Evolutionary conservation across 2,888 invertebrate species (phyloP).

Genomic region (Homarus gammarus): DNA sequence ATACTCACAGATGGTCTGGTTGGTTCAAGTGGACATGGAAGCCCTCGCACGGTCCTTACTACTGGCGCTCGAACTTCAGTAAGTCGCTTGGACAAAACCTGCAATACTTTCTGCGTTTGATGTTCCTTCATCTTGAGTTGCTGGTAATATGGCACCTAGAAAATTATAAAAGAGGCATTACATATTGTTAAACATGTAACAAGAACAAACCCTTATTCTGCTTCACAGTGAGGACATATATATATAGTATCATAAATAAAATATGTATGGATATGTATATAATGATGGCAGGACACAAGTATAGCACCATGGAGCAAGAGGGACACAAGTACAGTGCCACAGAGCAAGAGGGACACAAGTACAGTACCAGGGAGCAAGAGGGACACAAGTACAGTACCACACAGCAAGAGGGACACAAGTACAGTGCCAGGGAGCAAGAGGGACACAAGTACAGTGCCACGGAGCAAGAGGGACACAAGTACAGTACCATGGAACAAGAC

Average conservation of each 20-base stretch:
- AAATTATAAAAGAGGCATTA: neutral
- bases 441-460: neutral
- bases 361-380: neutral
- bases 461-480: neutral
- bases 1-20: conserved; percentile 78
- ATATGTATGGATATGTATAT: neutral
- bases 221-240: neutral
- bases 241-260: neutral
- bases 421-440: neutral
- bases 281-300: neutral
- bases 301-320: neutral
- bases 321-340: neutral
- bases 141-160: conserved; percentile 78
- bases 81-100: conserved; percentile 75
- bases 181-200: neutral
- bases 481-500: neutral
- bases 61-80: conserved; percentile 53
- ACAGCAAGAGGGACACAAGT: neutral
- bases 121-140: conserved; percentile 79
- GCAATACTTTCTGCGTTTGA: conserved; percentile 75
- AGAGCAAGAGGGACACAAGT: neutral
- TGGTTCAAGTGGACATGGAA: conserved; percentile 77
- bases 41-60: neutral
- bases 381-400: neutral
- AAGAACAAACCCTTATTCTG: neutral